Evolutionary conservation across 2,888 invertebrate species (phyloP).

Genomic region (Melipona bicolor): DNA sequence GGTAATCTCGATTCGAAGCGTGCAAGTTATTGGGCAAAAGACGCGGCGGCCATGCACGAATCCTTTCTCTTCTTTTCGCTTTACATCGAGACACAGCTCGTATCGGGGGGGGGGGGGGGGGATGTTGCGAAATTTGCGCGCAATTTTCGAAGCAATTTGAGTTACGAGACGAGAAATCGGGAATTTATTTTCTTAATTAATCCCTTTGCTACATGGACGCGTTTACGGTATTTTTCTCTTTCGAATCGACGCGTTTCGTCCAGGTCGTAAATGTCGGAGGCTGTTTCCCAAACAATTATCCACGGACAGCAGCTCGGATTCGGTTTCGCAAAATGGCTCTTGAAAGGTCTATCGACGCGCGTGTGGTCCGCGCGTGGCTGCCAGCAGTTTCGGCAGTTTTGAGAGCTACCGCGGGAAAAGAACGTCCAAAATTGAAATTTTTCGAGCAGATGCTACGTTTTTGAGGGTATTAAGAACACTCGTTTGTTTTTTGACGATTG

Average conservation of each 20-base stretch:
- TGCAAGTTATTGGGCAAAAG: background rate
- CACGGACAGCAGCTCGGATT: slow-evolving; percentile 49
- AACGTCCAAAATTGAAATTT: background rate
- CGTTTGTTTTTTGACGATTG: background rate
- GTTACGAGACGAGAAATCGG: too few relatives aligned
- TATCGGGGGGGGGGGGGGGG: background rate
- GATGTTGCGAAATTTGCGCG: background rate
- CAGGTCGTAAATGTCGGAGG: slow-evolving; percentile 27
- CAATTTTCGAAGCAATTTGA: too few relatives aligned
- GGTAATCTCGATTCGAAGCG: background rate
- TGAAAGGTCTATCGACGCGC: slow-evolving; percentile 65
- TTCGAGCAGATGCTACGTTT: background rate
- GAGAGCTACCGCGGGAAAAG: slow-evolving; percentile 13
- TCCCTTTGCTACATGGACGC: slow-evolving; percentile 4
- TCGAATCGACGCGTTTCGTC: background rate
- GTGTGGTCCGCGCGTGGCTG: slow-evolving; percentile 69
- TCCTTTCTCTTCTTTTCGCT: background rate
- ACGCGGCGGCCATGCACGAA: slow-evolving; percentile 3
- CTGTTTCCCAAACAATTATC: slow-evolving; percentile 60
- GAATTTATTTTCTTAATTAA: too few relatives aligned
- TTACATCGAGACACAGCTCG: background rate
- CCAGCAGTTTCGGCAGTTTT: slow-evolving; percentile 59
- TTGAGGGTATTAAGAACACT: too few relatives aligned
- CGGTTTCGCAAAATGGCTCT: slow-evolving; percentile 65
- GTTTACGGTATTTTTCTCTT: background rate